These are phyloP conservation scores for Tokudaia muenninki DNA, from an alignment of 2,797 vertebrate genomes.

Conservation along the genomic window DNA sequence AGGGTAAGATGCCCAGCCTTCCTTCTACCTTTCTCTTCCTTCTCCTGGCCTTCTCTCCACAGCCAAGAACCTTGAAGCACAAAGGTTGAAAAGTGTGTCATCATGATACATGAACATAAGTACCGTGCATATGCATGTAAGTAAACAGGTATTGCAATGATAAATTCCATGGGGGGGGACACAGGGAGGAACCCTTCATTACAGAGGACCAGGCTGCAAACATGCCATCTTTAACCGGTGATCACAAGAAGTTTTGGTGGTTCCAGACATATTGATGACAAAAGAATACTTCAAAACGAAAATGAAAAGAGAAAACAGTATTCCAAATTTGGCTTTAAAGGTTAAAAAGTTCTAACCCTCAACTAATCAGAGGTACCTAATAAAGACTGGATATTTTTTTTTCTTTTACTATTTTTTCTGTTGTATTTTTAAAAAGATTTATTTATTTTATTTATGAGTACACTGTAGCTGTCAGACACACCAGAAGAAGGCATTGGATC, in stretches of 20 bases:
- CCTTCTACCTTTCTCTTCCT: background rate
- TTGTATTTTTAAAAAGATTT: background rate
- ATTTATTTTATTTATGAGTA: no score
- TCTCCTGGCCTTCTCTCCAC: background rate
- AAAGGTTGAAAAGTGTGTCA: conserved; percentile 1
- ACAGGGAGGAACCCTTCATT: background rate
- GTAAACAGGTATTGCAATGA: background rate
- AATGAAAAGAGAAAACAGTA: background rate
- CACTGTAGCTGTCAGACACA: no score
- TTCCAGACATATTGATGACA: conserved; percentile 8
- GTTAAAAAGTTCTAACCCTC: conserved; percentile 83
- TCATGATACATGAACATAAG: background rate
- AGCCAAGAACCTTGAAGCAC: background rate
- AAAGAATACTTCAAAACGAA: conserved; percentile 54
- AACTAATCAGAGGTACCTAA: conserved; percentile 76
- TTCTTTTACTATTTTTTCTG: background rate
- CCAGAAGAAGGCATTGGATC: no score
- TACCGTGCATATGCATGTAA: background rate
- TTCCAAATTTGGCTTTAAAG: conserved; percentile 79
- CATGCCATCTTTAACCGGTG: background rate
- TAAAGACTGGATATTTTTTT: conserved; percentile 75
- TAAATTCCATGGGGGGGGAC: conserved; percentile 1
- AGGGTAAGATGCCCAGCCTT: background rate
- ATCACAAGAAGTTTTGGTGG: conserved; percentile 2
- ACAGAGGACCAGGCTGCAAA: background rate